Percentiles rank a stretch among this genome's conserved stretches.
phyloP scores from a whole-genome alignment of 2,113 vertebrate genomes.

The Heteronetta atricapilla region DNA sequence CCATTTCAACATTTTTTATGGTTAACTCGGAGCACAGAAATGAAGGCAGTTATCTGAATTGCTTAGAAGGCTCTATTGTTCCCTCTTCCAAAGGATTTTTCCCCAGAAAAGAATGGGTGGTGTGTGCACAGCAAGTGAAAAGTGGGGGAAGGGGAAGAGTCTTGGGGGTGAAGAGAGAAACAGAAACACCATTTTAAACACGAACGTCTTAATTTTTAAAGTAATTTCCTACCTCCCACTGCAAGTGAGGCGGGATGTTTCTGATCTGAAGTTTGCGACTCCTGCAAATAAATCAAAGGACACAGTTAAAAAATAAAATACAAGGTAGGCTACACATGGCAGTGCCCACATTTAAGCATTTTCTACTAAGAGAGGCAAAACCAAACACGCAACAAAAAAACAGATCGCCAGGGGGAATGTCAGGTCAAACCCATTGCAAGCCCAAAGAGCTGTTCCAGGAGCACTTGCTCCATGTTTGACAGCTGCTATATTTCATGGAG shows the following conservation, averaged over 20 bases:
- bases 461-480: conserved; percentile 41
- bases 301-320: background rate
- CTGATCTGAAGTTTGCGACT: conserved; percentile 95
- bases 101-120: conserved; percentile 61
- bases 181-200: conserved; percentile 47
- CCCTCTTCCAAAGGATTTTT: conserved; percentile 61
- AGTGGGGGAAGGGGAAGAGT: conserved; percentile 58
- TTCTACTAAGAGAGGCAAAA: conserved; percentile 21
- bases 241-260: conserved; percentile 95
- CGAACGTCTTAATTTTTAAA: conserved; percentile 10
- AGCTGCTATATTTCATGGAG: conserved; percentile 34
- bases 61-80: conserved; percentile 70
- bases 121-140: conserved; percentile 42
- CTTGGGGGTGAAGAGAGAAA: conserved; percentile 17
- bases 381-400: background rate
- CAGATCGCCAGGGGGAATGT: background rate
- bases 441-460: conserved; percentile 40
- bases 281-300: conserved; percentile 76
- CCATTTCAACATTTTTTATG: conserved; percentile 61
- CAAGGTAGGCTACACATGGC: conserved; percentile 26
- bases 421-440: conserved; percentile 40
- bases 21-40: conserved; percentile 60
- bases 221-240: conserved; percentile 90
- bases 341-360: background rate
- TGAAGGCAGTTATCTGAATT: conserved; percentile 66